Evolutionary conservation across 2,113 vertebrate species (phyloP), one percentile per base, ranked within the genome.

Genomic region (Aegypius monachus): DNA sequence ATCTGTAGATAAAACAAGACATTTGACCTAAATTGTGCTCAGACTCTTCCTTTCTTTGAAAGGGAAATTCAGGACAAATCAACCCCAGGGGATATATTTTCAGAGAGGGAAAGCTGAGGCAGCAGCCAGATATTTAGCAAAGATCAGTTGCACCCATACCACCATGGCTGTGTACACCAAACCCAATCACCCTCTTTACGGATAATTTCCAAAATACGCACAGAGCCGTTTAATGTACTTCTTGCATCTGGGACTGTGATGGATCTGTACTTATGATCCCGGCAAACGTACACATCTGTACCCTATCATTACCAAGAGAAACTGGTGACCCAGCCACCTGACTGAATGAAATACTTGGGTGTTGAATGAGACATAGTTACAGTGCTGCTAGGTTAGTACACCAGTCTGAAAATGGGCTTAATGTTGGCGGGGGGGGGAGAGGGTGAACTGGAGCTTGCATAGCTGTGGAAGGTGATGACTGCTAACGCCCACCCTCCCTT

Each of bases 391-490:
- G 17, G 9, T 21, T 45, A 21, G 58, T 11, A 63, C 67, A 19
- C 5, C 11, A 34, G 52, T 16, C 40, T 70, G 78, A 59, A 87
- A 93, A 77, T 8, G 6, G 40, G 5, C 58, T 85, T 80, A 52
- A 6, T 20, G 26, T 22, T 47, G 26, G 26, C 0, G 4, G 1
- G 6, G 13, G 8, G 3, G 7, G 50, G 25, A 10, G 26, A 10
- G 26, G 40, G 43, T 58, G 80, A 78, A 50, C 20, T 19, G 45
- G 45, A 50, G 26, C 36, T 82, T 67, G 22, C 7, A 13, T 26
- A 58, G 58, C 63, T 71, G 21, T 71, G 80, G 32, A 90, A 66
- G 7, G 31, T 21, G 45, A 40, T 20, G 29, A 36, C 36, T 72
- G 23, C 22, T 52, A 52, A 40, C 47, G 52, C 16, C 16, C 59